Conservation (phyloP, 2,797 vertebrate genomes). For the Miopithecus talapoin region DNA sequence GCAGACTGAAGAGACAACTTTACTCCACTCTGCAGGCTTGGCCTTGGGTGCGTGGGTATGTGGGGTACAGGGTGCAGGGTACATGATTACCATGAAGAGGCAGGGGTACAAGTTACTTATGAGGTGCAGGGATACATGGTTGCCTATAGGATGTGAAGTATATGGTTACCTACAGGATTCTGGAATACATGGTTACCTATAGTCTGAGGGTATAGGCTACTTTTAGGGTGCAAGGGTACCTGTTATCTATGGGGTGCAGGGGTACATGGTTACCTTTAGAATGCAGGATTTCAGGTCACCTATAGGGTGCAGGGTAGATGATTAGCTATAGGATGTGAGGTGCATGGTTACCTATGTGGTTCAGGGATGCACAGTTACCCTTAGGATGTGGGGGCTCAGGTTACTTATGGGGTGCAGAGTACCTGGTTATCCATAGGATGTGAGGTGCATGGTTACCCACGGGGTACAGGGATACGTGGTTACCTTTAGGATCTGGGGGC, state of each 20-base stretch:
- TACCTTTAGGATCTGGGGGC: too few species aligned
- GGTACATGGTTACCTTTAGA: background rate
- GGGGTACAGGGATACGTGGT: background rate
- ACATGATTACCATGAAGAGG: background rate
- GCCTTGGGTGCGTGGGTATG: background rate
- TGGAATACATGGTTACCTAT: too few species aligned
- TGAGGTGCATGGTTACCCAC: too few species aligned
- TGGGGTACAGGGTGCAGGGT: background rate
- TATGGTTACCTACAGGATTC: background rate
- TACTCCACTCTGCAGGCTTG: background rate
- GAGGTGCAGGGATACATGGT: background rate
- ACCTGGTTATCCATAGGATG: too few species aligned
- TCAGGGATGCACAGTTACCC: too few species aligned
- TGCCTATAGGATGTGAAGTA: background rate
- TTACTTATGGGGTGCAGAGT: too few species aligned
- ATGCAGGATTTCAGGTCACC: background rate
- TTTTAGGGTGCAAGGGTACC: background rate
- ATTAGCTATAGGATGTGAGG: background rate
- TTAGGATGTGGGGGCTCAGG: too few species aligned
- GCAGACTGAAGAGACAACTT: background rate
- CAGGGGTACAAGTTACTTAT: background rate
- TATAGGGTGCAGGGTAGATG: background rate
- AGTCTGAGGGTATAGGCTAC: background rate
- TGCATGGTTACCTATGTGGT: background rate
- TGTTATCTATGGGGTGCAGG: background rate